Evolutionary conservation across 2,888 invertebrate genomes (phyloP).

Genomic region (Noctua janthe): DNA sequence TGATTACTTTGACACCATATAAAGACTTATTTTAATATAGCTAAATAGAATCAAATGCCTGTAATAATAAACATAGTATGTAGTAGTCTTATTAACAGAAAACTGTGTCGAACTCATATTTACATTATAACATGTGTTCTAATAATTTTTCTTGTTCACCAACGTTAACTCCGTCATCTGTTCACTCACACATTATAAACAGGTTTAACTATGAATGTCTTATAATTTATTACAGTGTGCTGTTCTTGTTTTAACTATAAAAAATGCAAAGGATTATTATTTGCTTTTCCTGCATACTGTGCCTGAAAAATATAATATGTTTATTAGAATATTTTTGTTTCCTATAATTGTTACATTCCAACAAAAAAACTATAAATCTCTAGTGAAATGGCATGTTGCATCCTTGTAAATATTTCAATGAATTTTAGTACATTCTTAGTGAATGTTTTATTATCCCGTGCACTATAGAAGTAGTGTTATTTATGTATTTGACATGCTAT

Average conservation of each 20-base stretch:
- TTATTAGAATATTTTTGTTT: slow-evolving; percentile 14
- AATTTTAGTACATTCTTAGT: slow-evolving; percentile 15
- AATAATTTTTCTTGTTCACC: slow-evolving; percentile 73
- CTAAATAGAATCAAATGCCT: slow-evolving; percentile 67
- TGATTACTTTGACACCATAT: slow-evolving; percentile 57
- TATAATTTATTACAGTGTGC: slow-evolving; percentile 30
- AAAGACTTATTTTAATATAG: slow-evolving; percentile 46
- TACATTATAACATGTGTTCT: slow-evolving; percentile 82
- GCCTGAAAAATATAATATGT: background rate
- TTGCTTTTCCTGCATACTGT: slow-evolving; percentile 33
- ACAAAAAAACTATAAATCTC: slow-evolving; percentile 7
- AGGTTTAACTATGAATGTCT: slow-evolving; percentile 58
- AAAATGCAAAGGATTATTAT: slow-evolving; percentile 22
- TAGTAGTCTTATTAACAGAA: slow-evolving; percentile 69
- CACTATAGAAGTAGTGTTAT: slow-evolving; percentile 48
- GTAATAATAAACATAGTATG: slow-evolving; percentile 70
- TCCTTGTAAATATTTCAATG: slow-evolving; percentile 25
- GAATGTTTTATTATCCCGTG: slow-evolving; percentile 25
- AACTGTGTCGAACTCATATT: slow-evolving; percentile 74
- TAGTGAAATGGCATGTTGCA: slow-evolving; percentile 55
- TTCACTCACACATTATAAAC: slow-evolving; percentile 74
- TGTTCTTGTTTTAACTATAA: slow-evolving; percentile 31
- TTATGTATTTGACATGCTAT: slow-evolving; percentile 36
- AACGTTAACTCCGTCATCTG: slow-evolving; percentile 74
- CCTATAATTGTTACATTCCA: background rate